A percentile compares a stretch with the other conserved stretches of the same genome.
phyloP scores from a whole-genome alignment of 2,797 vertebrate genomes.

The Mus caroli region DNA sequence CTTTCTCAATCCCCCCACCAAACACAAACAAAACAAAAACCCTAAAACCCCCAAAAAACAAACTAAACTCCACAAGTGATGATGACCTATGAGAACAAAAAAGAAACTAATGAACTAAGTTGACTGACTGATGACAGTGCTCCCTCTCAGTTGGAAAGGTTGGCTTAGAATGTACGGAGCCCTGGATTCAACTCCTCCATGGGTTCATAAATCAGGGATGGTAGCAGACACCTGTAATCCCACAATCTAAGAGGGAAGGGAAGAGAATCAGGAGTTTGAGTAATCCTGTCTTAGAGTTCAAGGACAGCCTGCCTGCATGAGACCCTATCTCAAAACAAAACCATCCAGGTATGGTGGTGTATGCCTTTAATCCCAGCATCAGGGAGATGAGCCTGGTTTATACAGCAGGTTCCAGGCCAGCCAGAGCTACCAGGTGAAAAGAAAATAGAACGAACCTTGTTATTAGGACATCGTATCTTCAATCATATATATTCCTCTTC shows the following conservation, averaged over 20 bases:
- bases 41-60: background rate
- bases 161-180: no score
- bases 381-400: background rate
- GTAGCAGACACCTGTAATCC: background rate
- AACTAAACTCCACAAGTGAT: background rate
- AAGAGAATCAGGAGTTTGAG: background rate
- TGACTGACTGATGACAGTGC: background rate
- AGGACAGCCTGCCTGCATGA: background rate
- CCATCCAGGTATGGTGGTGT: background rate
- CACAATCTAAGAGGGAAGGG: no score
- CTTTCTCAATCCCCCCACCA: background rate
- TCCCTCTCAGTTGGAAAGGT: background rate
- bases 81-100: background rate
- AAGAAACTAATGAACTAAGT: background rate
- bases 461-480: background rate
- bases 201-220: background rate
- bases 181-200: background rate
- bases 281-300: background rate
- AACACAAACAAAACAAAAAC: background rate
- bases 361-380: background rate
- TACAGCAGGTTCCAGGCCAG: background rate
- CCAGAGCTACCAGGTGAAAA: background rate
- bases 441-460: constrained; percentile 15
- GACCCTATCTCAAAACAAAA: background rate
- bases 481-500: constrained; percentile 36